Evolutionary conservation across 1,140 invertebrate species (phyloP), one percentile per base, ranked within the genome.

Genomic region (Apis florea): DNA sequence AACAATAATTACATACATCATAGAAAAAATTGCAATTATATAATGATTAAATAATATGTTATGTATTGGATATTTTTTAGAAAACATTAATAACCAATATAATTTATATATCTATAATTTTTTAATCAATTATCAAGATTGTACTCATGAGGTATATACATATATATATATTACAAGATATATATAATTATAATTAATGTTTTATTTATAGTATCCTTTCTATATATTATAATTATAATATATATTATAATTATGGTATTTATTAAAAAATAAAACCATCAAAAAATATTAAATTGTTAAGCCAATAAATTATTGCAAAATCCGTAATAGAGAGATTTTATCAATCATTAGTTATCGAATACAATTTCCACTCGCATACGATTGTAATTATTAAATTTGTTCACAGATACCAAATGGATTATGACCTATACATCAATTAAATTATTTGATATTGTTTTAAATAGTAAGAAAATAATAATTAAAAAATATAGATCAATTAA

Each of bases 361-460:
- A n/a, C 19, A 64, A 31, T 64, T 74, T 21, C 31, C 15, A 4
- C 4, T 21, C n/a, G 26, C 17, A n/a, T 11, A 19, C 19, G 51
- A 51, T n/a, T n/a, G 26, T 64, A 64, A 19, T 26, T 31, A 74
- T 51, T 13, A 74, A 19, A 51, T 63, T 64, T 74, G 61, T 64
- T 74, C 59, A 53, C 72, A 63, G 9, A 53, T 49, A 64, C 49
- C 26, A 64, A 63, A 12, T 31, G 31, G 31, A 40, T 40, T 40
- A 40, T 40, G 31, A 40, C 31, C 31, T 40, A 40, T 40, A 40
- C 31, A 40, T 40, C 19, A 21, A 19, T 12, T 21, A 11, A 74
- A 74, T 13, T 11, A 40, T 31, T 63, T 21, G n/a, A 26, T n/a
- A 59, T 47, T n/a, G 71, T 40, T 61, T 74, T 19, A 13, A 31